Evolutionary conservation across 64 coral and sea anemone species (phyloP), one percentile per base, ranked within the genome.

Genomic region (Montipora sp.): DNA sequence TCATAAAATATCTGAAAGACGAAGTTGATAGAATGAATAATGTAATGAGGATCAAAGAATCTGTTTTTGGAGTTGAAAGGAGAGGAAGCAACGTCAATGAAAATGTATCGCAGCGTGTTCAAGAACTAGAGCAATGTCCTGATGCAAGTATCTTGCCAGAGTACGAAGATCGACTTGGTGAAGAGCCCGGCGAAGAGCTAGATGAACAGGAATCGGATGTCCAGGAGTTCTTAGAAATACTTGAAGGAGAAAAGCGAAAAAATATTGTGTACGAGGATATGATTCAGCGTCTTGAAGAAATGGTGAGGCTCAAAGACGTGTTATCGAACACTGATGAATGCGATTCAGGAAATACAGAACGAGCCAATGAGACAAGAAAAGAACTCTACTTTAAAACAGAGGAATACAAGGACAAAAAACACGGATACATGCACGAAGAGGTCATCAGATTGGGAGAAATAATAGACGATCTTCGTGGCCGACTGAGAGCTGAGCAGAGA

Each of bases 1-100:
- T 98, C 51, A 98, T 98, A 71, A 89, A 92, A 65, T 85, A 92
- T 51, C 80, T 98, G 9, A 94, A 90, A 80, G 81, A 87, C 44
- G 83, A 98, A 78, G 75, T 98, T 68, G 89, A 91, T 43, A 69
- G 74, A 87, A 66, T 75, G 66, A 43, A 70, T 1, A 79, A 77
- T 69, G 91, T 72, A 16, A 85, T 72, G 44, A 85, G 82, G 46
- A 85, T 85, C 61, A 85, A 85, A 85, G 82, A 48, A 50, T 72
- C 82, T 13, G 61, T 84, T 12, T 74, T 93, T 59, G 91, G 75
- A 68, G 48, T 74, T 57, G 83, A 71, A 45, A n/a, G 65, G 14
- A 74, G 88, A 43, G 60, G 36, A 55, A 47, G 77, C 5, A 59
- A 85, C 45, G 12, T 20, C 2, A 18, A 73, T 13, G 91, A 80